A percentile compares a stretch with the other conserved stretches of the same genome.
Conservation (phyloP, 2,888 invertebrate genomes). For the Hirtodrosophila cameraria region DNA sequence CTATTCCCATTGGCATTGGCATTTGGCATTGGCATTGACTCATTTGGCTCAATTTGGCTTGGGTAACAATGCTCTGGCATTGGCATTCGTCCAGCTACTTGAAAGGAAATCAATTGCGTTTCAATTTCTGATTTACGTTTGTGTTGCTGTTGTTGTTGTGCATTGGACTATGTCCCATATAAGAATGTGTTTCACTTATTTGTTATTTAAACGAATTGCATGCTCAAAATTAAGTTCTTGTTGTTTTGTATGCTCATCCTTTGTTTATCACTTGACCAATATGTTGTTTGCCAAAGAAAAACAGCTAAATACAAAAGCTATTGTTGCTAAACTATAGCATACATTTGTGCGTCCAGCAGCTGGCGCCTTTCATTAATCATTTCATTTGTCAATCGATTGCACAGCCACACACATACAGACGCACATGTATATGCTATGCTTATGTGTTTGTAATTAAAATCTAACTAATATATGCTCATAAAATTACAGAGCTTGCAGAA, state of each 20-base stretch:
- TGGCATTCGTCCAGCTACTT: slow-evolving; percentile 36
- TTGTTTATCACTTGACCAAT: slow-evolving; percentile 10
- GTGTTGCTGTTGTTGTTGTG: slow-evolving; percentile 26
- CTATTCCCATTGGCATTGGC: too few relatives aligned
- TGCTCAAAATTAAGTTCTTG: slow-evolving; percentile 56
- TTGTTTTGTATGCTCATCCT: slow-evolving; percentile 26
- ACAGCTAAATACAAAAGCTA: too few relatives aligned
- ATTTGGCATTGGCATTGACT: too few relatives aligned
- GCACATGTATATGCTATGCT: not conserved
- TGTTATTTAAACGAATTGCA: slow-evolving; percentile 59
- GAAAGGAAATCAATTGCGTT: slow-evolving; percentile 51
- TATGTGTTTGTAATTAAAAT: slow-evolving; percentile 48
- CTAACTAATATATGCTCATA: slow-evolving; percentile 41
- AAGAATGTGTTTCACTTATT: slow-evolving; percentile 44
- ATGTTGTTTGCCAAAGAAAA: too few relatives aligned
- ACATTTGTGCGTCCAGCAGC: slow-evolving; percentile 44
- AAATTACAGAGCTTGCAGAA: slow-evolving; percentile 6
- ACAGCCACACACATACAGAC: slow-evolving; percentile 9
- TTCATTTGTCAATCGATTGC: slow-evolving; percentile 47
- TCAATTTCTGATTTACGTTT: slow-evolving; percentile 37
- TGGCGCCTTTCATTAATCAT: slow-evolving; percentile 60
- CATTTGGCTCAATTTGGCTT: slow-evolving; percentile 6
- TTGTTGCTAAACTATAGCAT: slow-evolving; percentile 42
- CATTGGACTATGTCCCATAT: slow-evolving; percentile 29
- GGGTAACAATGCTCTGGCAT: slow-evolving; percentile 1